phyloP scores from a whole-genome alignment of 2,888 invertebrate genomes.

The Luperina nickerlii region DNA sequence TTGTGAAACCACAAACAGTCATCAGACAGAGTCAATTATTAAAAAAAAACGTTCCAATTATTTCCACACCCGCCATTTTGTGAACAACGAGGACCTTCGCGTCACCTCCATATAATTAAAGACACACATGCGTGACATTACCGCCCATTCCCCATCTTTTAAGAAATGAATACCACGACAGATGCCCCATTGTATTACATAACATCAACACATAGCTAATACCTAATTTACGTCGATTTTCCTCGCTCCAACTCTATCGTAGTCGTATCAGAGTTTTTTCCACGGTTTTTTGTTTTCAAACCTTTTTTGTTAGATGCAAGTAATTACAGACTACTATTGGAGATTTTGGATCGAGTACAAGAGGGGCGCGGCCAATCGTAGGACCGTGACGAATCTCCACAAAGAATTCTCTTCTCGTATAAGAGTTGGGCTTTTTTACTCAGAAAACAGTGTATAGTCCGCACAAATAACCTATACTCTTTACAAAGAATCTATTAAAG shows the following conservation, averaged over 20 bases:
- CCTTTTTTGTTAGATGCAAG: slow-evolving; percentile 77
- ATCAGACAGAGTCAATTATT: not conserved
- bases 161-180: slow-evolving; percentile 53
- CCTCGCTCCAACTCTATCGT: slow-evolving; percentile 78
- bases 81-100: not conserved
- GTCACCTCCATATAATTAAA: slow-evolving; percentile 31
- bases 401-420: slow-evolving; percentile 78
- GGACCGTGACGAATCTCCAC: slow-evolving; percentile 76
- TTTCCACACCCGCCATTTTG: slow-evolving; percentile 42
- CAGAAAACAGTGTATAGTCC: slow-evolving; percentile 68
- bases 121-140: slow-evolving; percentile 26
- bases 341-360: slow-evolving; percentile 64
- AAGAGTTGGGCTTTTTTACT: slow-evolving; percentile 76
- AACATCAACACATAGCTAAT: slow-evolving; percentile 71
- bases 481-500: slow-evolving; percentile 77
- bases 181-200: slow-evolving; percentile 66
- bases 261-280: slow-evolving; percentile 69
- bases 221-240: slow-evolving; percentile 84
- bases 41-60: slow-evolving; percentile 26
- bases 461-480: slow-evolving; percentile 81
- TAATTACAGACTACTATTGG: slow-evolving; percentile 84
- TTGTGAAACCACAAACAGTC: slow-evolving; percentile 22
- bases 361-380: slow-evolving; percentile 64
- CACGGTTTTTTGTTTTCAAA: slow-evolving; percentile 66
- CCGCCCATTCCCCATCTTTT: slow-evolving; percentile 21